phyloP scores from a whole-genome alignment of 2,888 invertebrate species.

The Coenonympha glycerion region DNA sequence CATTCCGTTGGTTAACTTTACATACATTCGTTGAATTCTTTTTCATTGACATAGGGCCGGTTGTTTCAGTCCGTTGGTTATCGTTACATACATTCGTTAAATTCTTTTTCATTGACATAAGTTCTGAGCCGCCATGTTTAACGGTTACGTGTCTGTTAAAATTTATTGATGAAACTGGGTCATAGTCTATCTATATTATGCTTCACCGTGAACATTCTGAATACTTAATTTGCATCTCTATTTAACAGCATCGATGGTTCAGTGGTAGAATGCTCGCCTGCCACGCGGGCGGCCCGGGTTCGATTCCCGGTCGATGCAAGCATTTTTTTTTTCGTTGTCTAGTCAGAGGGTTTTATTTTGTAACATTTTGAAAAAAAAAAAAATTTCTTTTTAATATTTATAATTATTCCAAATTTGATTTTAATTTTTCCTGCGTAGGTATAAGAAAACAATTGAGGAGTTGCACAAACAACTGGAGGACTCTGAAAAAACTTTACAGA shows the following conservation, averaged over 20 bases:
- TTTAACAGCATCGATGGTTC: constrained; percentile 62
- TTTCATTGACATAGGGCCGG: too few species aligned
- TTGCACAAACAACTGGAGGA: constrained; percentile 65
- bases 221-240: not conserved
- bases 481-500: constrained; percentile 58
- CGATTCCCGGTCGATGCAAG: constrained; percentile 76
- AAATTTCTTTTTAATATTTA: not conserved
- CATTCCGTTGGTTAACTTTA: not conserved
- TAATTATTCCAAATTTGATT: not conserved
- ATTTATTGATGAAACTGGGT: too few species aligned
- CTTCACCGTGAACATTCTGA: too few species aligned
- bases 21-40: not conserved
- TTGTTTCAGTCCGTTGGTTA: too few species aligned
- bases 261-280: constrained; percentile 59
- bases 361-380: not conserved
- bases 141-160: too few species aligned
- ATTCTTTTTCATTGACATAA: too few species aligned
- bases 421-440: too few species aligned
- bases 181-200: too few species aligned
- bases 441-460: constrained; percentile 62
- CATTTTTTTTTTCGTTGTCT: constrained; percentile 29
- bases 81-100: too few species aligned
- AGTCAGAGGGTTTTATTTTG: not conserved
- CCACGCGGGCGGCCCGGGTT: constrained; percentile 78
- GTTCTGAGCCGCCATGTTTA: too few species aligned